Percentiles rank a stretch among this genome's conserved stretches.
Conservation (phyloP, 2,113 vertebrate species). For the Mellivora capensis region DNA sequence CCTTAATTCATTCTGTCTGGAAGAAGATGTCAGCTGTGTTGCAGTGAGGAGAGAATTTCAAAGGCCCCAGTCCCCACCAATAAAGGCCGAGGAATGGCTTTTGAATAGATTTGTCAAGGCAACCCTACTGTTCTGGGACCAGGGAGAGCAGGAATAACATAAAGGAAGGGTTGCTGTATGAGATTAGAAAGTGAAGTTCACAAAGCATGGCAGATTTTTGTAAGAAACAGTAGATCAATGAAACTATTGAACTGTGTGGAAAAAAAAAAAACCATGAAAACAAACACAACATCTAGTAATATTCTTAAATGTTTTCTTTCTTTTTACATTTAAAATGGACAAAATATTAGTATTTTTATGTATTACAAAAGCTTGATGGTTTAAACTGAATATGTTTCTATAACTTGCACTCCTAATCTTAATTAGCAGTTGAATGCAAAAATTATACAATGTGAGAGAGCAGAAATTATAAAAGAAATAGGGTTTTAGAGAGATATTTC, state of each 20-base stretch:
- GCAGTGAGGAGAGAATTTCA: constrained; percentile 92
- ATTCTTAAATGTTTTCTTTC: constrained; percentile 72
- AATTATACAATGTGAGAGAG: constrained; percentile 78
- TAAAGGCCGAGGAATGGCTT: constrained; percentile 88
- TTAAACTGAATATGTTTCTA: constrained; percentile 76
- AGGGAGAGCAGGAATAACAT: constrained; percentile 90
- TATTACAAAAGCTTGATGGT: constrained; percentile 75
- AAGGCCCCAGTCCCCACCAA: constrained; percentile 92
- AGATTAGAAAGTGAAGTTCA: constrained; percentile 93
- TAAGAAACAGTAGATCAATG: constrained; percentile 91
- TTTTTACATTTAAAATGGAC: constrained; percentile 78
- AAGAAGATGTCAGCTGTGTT: constrained; percentile 99
- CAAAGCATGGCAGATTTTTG: constrained; percentile 91
- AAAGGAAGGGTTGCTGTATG: constrained; percentile 92
- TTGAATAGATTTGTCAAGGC: constrained; percentile 99
- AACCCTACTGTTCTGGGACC: constrained; percentile 93
- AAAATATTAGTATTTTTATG: constrained; percentile 78
- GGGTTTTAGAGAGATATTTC: constrained; percentile 81
- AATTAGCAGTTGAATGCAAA: constrained; percentile 83
- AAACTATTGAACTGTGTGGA: constrained; percentile 86
- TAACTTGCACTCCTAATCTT: constrained; percentile 80
- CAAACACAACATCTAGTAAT: constrained; percentile 85
- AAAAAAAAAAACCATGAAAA: constrained; percentile 82
- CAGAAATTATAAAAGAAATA: constrained; percentile 79
- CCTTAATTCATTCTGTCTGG: constrained; percentile 98